Evolutionary conservation across 2,113 vertebrate genomes (phyloP).

Genomic region (Budorcas taxicolor): DNA sequence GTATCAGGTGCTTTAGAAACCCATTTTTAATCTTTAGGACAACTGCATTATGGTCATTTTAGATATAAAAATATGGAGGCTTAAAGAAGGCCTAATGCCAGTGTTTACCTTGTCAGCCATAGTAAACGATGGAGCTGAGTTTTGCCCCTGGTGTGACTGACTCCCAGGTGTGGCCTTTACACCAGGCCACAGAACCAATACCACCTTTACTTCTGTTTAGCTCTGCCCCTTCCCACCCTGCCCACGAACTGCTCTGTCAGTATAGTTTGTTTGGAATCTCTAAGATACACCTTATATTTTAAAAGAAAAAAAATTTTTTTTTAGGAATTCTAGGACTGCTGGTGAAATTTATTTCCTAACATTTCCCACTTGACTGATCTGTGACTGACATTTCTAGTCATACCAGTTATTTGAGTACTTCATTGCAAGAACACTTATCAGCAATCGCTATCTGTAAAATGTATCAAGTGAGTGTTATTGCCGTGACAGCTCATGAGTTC

Average conservation of each 20-base stretch:
- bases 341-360: constrained; percentile 45
- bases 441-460: constrained; percentile 63
- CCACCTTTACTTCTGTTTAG: background rate
- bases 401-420: constrained; percentile 51
- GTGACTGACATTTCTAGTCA: constrained; percentile 58
- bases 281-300: background rate
- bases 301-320: background rate
- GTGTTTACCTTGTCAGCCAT: background rate
- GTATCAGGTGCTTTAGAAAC: background rate
- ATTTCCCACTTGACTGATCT: constrained; percentile 59
- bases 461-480: constrained; percentile 63
- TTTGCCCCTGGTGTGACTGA: background rate
- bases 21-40: background rate
- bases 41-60: background rate
- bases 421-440: constrained; percentile 64
- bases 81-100: background rate
- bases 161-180: background rate
- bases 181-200: background rate
- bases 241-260: background rate
- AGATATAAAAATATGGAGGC: background rate
- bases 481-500: constrained; percentile 66
- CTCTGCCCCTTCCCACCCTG: background rate
- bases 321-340: background rate
- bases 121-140: background rate
- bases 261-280: background rate